A percentile compares a stretch with the other conserved stretches of the same genome.
phyloP scores from a whole-genome alignment of 2,113 vertebrate genomes.

The Uria lomvia region DNA sequence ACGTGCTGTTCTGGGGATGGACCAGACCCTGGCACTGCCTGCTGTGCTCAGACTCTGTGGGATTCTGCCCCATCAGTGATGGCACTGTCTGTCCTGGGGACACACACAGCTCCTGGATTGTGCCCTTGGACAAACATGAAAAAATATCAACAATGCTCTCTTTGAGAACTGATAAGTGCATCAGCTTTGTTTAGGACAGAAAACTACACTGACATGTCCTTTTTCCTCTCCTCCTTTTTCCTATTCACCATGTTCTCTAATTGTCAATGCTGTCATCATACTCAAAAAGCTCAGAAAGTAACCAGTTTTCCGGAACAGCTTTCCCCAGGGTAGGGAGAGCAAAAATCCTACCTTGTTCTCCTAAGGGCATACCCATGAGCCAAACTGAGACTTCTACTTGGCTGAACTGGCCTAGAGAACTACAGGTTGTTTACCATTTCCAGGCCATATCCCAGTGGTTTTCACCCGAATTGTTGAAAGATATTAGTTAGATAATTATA shows the following conservation, averaged over 20 bases:
- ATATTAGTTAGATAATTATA: background rate
- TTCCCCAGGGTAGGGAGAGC: background rate
- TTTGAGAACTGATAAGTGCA: background rate
- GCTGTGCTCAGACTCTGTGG: background rate
- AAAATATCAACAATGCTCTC: background rate
- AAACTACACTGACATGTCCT: background rate
- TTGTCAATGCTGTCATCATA: background rate
- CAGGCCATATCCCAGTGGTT: background rate
- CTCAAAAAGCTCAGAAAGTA: background rate
- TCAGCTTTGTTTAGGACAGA: background rate
- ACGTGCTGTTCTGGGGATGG: fast-evolving
- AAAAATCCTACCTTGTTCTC: background rate
- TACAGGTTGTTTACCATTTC: background rate
- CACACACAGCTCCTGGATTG: background rate
- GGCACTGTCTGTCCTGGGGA: background rate
- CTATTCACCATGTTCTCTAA: background rate
- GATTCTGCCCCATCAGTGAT: fast-evolving
- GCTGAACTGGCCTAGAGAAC: background rate
- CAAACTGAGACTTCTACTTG: background rate
- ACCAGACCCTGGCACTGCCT: background rate
- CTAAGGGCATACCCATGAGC: background rate
- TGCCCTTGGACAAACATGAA: background rate
- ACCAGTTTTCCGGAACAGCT: background rate
- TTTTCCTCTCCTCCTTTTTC: background rate
- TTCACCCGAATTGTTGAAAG: background rate